These are phyloP conservation scores for Kryphioiulus occultus DNA, from an alignment of 2,888 invertebrate species.

Conservation along the genomic window DNA sequence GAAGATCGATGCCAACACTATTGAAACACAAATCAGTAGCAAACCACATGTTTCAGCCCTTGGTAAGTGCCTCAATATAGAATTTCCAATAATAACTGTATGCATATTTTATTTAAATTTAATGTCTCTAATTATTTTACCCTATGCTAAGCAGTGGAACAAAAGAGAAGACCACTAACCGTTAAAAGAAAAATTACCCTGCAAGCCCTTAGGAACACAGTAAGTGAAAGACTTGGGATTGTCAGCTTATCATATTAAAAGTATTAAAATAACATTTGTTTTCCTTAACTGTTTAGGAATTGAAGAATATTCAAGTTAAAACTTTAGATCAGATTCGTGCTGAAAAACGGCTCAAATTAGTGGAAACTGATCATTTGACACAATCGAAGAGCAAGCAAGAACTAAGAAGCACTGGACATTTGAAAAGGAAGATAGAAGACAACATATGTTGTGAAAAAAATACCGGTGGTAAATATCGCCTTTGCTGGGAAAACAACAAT, in stretches of 20 bases:
- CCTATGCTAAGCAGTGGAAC: neutral
- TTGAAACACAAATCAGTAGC: neutral
- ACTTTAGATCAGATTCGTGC: constrained; percentile 46
- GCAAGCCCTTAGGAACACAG: neutral
- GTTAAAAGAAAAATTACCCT: constrained; percentile 3
- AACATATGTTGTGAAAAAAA: neutral
- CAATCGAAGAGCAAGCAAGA: neutral
- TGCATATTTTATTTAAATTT: neutral
- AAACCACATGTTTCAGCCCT: neutral
- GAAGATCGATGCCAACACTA: neutral
- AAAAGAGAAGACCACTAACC: neutral
- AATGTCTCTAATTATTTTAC: neutral
- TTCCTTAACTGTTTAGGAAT: neutral
- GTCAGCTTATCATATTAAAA: neutral
- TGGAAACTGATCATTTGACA: neutral
- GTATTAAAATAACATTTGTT: neutral
- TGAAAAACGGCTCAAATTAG: constrained; percentile 9
- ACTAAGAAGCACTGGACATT: neutral
- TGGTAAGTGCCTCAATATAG: neutral
- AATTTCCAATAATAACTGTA: neutral
- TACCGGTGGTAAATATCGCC: neutral
- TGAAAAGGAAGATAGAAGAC: neutral
- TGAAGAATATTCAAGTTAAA: constrained; percentile 42
- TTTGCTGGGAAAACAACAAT: neutral
- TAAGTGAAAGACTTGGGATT: neutral